Conservation (phyloP, 2,113 vertebrate genomes). For the Callipepla californica region DNA sequence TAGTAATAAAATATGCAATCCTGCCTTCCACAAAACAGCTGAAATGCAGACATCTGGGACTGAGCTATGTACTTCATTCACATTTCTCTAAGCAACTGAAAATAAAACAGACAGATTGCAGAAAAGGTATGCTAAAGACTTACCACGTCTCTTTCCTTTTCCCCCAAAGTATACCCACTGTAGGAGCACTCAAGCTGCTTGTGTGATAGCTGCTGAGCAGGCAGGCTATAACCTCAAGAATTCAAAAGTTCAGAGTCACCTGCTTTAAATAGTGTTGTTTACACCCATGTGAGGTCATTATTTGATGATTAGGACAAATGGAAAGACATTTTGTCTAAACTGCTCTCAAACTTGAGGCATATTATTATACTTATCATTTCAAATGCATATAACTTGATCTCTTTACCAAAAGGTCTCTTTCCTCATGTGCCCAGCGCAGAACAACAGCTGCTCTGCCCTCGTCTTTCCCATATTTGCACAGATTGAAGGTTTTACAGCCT, state of each 20-base stretch:
- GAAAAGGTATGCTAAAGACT: not conserved
- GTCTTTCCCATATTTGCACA: not conserved
- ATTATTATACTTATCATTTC: not conserved
- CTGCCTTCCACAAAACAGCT: not conserved
- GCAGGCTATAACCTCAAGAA: not conserved
- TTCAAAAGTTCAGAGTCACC: not conserved
- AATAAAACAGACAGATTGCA: not conserved
- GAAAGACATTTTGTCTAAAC: not conserved
- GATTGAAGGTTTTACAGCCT: not conserved
- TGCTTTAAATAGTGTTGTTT: not conserved
- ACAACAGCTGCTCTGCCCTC: not conserved
- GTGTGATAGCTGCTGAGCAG: not conserved
- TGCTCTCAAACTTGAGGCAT: not conserved
- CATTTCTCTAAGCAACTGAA: not conserved
- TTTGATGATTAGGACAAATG: too few species aligned
- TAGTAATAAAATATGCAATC: not conserved
- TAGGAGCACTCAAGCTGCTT: not conserved
- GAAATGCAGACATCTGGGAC: not conserved
- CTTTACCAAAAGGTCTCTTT: not conserved
- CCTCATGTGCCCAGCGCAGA: not conserved
- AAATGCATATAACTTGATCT: not conserved
- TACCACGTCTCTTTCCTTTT: not conserved
- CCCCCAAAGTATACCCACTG: not conserved
- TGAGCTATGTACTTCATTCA: not conserved
- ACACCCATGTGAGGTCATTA: not conserved